Evolutionary conservation across 2,888 invertebrate species (phyloP).

Genomic region (Harmothoe impar): DNA sequence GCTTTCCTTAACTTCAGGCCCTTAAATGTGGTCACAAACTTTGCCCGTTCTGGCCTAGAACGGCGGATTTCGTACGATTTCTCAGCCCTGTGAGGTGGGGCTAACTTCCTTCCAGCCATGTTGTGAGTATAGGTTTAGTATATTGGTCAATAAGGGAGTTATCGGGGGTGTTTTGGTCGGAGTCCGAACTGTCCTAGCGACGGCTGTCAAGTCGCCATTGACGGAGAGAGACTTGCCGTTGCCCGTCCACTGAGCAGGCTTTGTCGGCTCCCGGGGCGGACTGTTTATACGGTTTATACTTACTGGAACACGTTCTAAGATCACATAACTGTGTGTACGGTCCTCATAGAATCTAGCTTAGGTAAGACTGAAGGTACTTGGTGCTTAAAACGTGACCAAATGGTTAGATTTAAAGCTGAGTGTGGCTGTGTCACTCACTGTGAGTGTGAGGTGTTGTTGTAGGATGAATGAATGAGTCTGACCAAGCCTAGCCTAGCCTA

Average conservation of each 20-base stretch:
- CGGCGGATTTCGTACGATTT: slow-evolving; percentile 60
- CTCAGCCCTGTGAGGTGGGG: slow-evolving; percentile 1
- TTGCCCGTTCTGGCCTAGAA: slow-evolving; percentile 51
- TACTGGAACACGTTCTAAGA: not conserved
- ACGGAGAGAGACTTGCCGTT: not conserved
- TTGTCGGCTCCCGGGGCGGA: not conserved
- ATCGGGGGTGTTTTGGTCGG: not conserved
- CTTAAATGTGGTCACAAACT: slow-evolving; percentile 42
- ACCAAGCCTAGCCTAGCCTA: too few species aligned
- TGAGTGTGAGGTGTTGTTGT: too few species aligned
- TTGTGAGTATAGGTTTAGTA: slow-evolving; percentile 8
- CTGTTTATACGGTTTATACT: slow-evolving; percentile 12
- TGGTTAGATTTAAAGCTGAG: too few species aligned
- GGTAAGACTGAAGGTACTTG: not conserved
- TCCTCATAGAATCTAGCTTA: not conserved
- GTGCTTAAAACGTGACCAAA: too few species aligned
- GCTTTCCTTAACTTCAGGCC: slow-evolving; percentile 4
- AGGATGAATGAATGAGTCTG: too few species aligned
- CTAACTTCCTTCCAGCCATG: slow-evolving; percentile 55
- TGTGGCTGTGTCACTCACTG: too few species aligned
- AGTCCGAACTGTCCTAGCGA: not conserved
- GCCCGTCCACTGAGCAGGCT: not conserved
- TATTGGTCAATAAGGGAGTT: not conserved
- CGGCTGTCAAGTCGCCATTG: slow-evolving; percentile 19
- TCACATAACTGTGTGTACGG: not conserved